These are phyloP conservation scores for Paralvinella palmiformis DNA, from an alignment of 1,140 invertebrate species.

Conservation along the genomic window DNA sequence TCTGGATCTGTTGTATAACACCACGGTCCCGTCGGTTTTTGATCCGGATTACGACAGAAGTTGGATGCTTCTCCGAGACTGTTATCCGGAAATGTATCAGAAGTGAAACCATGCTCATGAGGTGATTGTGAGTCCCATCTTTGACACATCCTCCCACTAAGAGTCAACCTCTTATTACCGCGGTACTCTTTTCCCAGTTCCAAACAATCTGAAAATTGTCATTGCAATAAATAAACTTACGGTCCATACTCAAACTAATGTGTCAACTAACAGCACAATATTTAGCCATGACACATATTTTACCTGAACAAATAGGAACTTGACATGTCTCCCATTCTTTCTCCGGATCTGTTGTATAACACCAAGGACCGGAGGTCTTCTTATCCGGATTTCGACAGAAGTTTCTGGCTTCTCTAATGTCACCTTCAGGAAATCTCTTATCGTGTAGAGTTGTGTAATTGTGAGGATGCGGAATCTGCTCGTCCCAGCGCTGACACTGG, in stretches of 20 bases:
- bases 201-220: background rate
- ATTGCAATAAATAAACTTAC: background rate
- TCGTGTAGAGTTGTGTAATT: background rate
- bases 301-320: constrained; percentile 1
- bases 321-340: constrained; percentile 10
- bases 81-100: too few species aligned
- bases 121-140: too few species aligned
- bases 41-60: too few species aligned
- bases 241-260: background rate
- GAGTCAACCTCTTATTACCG: background rate
- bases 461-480: constrained; percentile 23
- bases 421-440: background rate
- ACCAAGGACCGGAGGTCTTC: constrained; percentile 11
- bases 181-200: background rate
- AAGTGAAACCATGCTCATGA: too few species aligned
- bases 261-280: background rate
- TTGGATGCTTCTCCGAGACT: too few species aligned
- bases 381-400: constrained; percentile 12
- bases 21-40: too few species aligned
- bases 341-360: constrained; percentile 9
- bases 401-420: constrained; percentile 5
- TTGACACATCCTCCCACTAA: background rate
- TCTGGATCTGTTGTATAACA: too few species aligned
- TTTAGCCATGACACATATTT: background rate
- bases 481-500: constrained; percentile 25